These are phyloP conservation scores for Hyperoplus lanceolatus DNA, from an alignment of 2,797 vertebrate species.

Conservation along the genomic window DNA sequence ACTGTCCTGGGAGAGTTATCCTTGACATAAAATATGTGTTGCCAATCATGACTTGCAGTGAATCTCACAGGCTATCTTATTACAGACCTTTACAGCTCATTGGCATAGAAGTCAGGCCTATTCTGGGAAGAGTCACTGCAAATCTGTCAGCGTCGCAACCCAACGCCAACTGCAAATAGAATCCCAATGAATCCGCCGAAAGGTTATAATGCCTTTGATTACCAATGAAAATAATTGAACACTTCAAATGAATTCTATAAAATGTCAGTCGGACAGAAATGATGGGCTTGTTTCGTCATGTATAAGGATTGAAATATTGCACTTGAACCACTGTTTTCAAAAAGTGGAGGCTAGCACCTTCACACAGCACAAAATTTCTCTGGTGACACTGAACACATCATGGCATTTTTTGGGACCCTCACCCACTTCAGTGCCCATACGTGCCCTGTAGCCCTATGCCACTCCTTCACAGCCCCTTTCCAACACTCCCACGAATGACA, in stretches of 20 bases:
- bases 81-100: constrained; percentile 72
- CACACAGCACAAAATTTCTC: constrained; percentile 14
- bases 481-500: constrained; percentile 54
- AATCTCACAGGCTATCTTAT: constrained; percentile 76
- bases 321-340: constrained; percentile 25
- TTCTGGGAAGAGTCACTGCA: constrained; percentile 70
- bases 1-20: constrained; percentile 68
- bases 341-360: constrained; percentile 1
- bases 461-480: constrained; percentile 54
- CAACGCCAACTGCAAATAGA: constrained; percentile 69
- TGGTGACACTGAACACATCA: constrained; percentile 27
- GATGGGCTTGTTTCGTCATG: constrained; percentile 6
- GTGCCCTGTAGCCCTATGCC: constrained; percentile 45
- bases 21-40: constrained; percentile 75
- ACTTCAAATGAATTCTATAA: constrained; percentile 10
- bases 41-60: constrained; percentile 72
- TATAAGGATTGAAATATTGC: constrained; percentile 12
- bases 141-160: constrained; percentile 73
- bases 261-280: constrained; percentile 1
- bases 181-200: constrained; percentile 64
- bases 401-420: constrained; percentile 30
- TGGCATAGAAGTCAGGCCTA: constrained; percentile 74
- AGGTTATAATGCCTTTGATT: constrained; percentile 69
- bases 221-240: constrained; percentile 67
- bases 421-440: constrained; percentile 53